These are phyloP conservation scores for Anthonomus grandis DNA, from an alignment of 1,140 invertebrate species.

Conservation along the genomic window DNA sequence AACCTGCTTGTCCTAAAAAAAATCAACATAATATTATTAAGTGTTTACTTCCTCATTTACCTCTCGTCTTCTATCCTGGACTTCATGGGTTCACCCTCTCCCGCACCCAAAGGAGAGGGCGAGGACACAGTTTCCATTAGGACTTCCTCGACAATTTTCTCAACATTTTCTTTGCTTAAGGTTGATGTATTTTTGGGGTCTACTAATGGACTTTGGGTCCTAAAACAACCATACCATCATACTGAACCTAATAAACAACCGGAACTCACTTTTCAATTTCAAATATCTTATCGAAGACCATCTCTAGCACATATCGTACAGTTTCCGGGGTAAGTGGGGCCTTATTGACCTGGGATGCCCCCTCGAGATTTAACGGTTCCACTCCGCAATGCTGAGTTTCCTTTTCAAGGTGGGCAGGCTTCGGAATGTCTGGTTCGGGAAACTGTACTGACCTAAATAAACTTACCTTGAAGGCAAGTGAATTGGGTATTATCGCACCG, in stretches of 20 bases:
- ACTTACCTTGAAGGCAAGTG: no score
- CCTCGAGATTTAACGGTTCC: no score
- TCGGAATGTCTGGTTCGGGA: no score
- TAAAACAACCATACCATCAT: neutral
- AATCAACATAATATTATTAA: neutral
- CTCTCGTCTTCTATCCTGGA: neutral
- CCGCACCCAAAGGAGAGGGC: constrained; percentile 4
- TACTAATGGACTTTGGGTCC: neutral
- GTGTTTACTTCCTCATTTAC: neutral
- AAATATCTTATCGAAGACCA: constrained; percentile 18
- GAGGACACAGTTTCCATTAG: constrained; percentile 6
- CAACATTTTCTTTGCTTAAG: constrained; percentile 7
- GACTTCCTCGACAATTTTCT: constrained; percentile 17
- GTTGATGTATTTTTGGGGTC: neutral
- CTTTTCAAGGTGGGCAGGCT: no score
- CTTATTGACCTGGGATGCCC: no score
- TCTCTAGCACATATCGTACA: constrained; percentile 16
- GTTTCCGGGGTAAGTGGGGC: constrained; percentile 19
- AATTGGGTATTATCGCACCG: no score
- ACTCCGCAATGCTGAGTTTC: no score
- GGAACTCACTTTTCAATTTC: constrained; percentile 11
- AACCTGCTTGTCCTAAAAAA: neutral
- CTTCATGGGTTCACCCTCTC: constrained; percentile 9
- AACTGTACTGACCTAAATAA: no score
- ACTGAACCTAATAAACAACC: neutral